A percentile compares a stretch with the other conserved stretches of the same genome.
Evolutionary conservation across 2,113 vertebrate species (phyloP).

Genomic region (Eulacestoma nigropectus): DNA sequence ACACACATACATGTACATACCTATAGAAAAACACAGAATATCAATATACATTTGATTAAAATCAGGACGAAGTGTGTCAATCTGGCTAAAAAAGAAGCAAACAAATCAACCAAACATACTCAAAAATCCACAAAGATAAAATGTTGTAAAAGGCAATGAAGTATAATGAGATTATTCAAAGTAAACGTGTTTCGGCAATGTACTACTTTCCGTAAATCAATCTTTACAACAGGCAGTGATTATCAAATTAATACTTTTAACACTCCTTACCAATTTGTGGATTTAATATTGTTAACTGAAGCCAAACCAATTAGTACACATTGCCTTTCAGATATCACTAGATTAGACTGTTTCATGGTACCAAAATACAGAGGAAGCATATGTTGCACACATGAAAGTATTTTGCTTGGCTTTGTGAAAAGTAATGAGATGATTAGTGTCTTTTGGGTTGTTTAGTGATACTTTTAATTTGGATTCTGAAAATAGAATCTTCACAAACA

Average conservation of each 20-base stretch:
- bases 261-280: not conserved
- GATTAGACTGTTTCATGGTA: not conserved
- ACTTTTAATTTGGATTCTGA: not conserved
- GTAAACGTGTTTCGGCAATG: not conserved
- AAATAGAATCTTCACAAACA: not conserved
- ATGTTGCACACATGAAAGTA: not conserved
- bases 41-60: not conserved
- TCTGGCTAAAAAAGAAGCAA: not conserved
- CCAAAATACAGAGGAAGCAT: not conserved
- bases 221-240: not conserved
- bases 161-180: not conserved
- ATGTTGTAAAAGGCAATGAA: not conserved
- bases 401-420: not conserved
- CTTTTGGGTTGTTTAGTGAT: not conserved
- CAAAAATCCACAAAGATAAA: not conserved
- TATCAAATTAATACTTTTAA: not conserved
- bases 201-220: not conserved
- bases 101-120: not conserved
- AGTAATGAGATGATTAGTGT: not conserved
- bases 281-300: not conserved
- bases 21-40: not conserved
- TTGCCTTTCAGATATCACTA: not conserved
- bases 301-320: not conserved
- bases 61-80: accelerated
- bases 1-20: not conserved